Percentiles rank a stretch among this genome's conserved stretches.
These are phyloP conservation scores for Darevskia mixta DNA, from an alignment of 2,797 vertebrate species.

Conservation along the genomic window DNA sequence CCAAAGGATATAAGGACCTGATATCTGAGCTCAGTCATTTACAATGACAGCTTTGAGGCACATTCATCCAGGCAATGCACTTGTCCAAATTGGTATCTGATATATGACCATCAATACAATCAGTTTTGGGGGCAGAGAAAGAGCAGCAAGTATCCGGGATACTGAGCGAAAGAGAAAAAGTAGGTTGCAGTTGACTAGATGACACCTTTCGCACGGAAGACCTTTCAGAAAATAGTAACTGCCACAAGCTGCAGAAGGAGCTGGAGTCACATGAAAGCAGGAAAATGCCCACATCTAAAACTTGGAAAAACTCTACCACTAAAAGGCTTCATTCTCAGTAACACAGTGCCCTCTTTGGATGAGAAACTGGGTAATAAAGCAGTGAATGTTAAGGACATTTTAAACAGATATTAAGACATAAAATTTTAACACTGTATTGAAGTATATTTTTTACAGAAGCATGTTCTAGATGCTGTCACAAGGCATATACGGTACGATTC, in stretches of 20 bases:
- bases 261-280: slow-evolving; percentile 35
- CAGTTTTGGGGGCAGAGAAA: slow-evolving; percentile 9
- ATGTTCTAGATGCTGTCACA: not conserved
- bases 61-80: fast-evolving
- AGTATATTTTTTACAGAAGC: not conserved
- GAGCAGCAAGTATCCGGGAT: not conserved
- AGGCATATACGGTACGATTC: not conserved
- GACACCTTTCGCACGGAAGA: not conserved
- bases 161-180: slow-evolving; percentile 33
- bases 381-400: not conserved
- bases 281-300: slow-evolving; percentile 54
- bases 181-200: not conserved
- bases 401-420: slow-evolving; percentile 19
- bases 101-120: not conserved
- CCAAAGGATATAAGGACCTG: slow-evolving; percentile 24
- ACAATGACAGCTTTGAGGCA: not conserved
- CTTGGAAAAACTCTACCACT: slow-evolving; percentile 4
- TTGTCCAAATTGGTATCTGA: slow-evolving; percentile 1
- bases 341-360: not conserved
- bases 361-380: slow-evolving; percentile 22
- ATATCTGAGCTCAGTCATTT: slow-evolving; percentile 17
- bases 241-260: not conserved
- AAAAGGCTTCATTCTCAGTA: slow-evolving; percentile 14
- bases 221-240: slow-evolving; percentile 27
- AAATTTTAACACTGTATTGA: not conserved